A percentile compares a stretch with the other conserved stretches of the same genome.
These are phyloP conservation scores for Phyllotreta striolata DNA, from an alignment of 2,888 invertebrate genomes.

Conservation along the genomic window DNA sequence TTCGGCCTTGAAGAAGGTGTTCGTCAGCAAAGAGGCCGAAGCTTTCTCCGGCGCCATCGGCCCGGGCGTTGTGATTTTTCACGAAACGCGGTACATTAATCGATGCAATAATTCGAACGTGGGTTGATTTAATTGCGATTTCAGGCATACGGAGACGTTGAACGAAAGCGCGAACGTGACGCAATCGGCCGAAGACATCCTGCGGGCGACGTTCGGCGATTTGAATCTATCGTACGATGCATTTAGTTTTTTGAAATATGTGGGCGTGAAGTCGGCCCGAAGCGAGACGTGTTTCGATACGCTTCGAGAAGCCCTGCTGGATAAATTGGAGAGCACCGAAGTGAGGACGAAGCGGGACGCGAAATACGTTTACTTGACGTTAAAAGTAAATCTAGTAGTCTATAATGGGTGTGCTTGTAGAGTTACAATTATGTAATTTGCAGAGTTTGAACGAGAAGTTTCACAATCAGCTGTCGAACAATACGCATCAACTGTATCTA, in stretches of 20 bases:
- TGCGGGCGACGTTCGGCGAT: constrained; percentile 69
- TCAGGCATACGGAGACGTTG: constrained; percentile 71
- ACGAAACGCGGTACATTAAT: constrained; percentile 71
- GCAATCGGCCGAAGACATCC: constrained; percentile 70
- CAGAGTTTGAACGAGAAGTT: constrained; percentile 78
- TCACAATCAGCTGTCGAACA: constrained; percentile 70
- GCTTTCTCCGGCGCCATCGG: constrained; percentile 59
- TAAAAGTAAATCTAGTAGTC: too few species aligned
- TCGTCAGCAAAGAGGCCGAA: constrained; percentile 46
- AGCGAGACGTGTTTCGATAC: constrained; percentile 68
- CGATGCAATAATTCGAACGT: neutral
- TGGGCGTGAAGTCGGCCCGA: constrained; percentile 67
- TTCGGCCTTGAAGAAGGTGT: constrained; percentile 62
- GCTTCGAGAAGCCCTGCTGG: constrained; percentile 66
- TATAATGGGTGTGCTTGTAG: too few species aligned
- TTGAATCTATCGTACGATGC: constrained; percentile 72
- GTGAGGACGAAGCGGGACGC: constrained; percentile 75
- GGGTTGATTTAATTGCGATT: constrained; percentile 2
- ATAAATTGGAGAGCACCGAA: constrained; percentile 73
- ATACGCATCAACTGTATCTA: constrained; percentile 72
- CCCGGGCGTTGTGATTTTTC: constrained; percentile 80
- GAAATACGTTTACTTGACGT: constrained; percentile 71
- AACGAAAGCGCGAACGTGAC: constrained; percentile 65
- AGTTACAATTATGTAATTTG: too few species aligned
- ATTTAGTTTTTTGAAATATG: constrained; percentile 75